Evolutionary conservation across 2,888 invertebrate species (phyloP).

Genomic region (Leptinotarsa rubiginosa): DNA sequence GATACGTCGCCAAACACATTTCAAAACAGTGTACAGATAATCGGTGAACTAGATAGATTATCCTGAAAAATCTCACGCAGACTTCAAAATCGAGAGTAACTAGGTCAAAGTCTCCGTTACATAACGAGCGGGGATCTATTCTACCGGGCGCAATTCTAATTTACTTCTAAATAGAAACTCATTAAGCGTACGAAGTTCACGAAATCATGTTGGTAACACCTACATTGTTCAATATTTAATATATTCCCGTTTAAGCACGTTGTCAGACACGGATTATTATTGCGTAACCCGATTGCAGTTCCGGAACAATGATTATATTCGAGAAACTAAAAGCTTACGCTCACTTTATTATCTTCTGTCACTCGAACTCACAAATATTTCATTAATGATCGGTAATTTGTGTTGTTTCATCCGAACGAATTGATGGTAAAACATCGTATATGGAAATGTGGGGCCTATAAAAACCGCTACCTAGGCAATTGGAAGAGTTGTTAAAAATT

Average conservation of each 20-base stretch:
- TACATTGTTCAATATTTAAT: constrained; percentile 48
- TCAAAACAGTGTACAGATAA: constrained; percentile 33
- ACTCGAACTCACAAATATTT: constrained; percentile 46
- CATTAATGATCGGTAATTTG: not conserved
- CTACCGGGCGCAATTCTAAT: constrained; percentile 45
- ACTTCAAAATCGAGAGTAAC: constrained; percentile 46
- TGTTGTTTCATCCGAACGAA: constrained; percentile 6
- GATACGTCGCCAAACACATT: constrained; percentile 39
- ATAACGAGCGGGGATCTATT: constrained; percentile 49
- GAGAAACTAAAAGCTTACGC: constrained; percentile 54
- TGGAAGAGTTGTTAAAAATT: constrained; percentile 19
- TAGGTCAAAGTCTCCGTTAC: constrained; percentile 56
- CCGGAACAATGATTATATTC: constrained; percentile 59
- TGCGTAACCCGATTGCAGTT: constrained; percentile 55
- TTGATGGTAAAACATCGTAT: constrained; percentile 19
- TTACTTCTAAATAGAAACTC: constrained; percentile 44
- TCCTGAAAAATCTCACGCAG: constrained; percentile 39
- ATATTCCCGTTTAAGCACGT: constrained; percentile 51
- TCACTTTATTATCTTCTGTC: constrained; percentile 45
- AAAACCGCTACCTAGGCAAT: constrained; percentile 22
- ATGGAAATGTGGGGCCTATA: constrained; percentile 18
- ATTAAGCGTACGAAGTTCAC: constrained; percentile 35
- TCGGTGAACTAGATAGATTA: constrained; percentile 39
- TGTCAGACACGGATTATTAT: constrained; percentile 46
- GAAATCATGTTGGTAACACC: constrained; percentile 39